Base-by-base conservation (phyloP, 2,888 invertebrate genomes). In the Dorcus parallelipipedus region DNA sequence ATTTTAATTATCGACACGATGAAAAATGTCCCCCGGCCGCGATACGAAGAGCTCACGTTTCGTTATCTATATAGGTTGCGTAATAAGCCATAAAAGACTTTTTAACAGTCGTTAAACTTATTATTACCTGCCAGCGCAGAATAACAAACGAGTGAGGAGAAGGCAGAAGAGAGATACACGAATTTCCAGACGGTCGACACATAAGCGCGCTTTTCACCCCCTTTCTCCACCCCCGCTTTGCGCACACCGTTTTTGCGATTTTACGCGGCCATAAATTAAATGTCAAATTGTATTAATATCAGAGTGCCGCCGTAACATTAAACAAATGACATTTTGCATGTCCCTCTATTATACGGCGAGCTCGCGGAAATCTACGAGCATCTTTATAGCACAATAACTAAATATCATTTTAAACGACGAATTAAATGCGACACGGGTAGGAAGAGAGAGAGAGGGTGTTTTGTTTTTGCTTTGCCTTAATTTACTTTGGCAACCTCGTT, bases 211-310 rank as follows among this genome's bases (percentile, higher is more conserved):
- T 50, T 50, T 51, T 39, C 38, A 51, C 9, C 20, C 23, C 47
- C 47, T n/a, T 47, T 47, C 2, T 3, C n/a, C 47, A n/a, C 26
- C 26, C 26, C 7, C 26, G 26, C 26, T 33, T 33, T 33, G 4
- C 26, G 26, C 26, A 33, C 26, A 23, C 40, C 41, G 43, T 66
- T 67, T 69, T 71, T 68, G 68, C 66, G 68, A 68, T 70, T 70
- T 69, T 68, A 64, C 64, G 68, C 64, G 62, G 61, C 59, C 70
- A 67, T 71, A 70, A 70, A 71, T 71, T 72, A 70, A 71, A 71
- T 71, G 72, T 72, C 71, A 70, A 66, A 68, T 68, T 70, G 69
- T 70, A 70, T 70, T 71, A 71, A 70, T 69, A 69, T 69, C 64
- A 67, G 62, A 60, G 64, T 57, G 56, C 61, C 63, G 58, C 23